Conservation (phyloP, 2,797 vertebrate genomes). For the Myotis planiceps region DNA sequence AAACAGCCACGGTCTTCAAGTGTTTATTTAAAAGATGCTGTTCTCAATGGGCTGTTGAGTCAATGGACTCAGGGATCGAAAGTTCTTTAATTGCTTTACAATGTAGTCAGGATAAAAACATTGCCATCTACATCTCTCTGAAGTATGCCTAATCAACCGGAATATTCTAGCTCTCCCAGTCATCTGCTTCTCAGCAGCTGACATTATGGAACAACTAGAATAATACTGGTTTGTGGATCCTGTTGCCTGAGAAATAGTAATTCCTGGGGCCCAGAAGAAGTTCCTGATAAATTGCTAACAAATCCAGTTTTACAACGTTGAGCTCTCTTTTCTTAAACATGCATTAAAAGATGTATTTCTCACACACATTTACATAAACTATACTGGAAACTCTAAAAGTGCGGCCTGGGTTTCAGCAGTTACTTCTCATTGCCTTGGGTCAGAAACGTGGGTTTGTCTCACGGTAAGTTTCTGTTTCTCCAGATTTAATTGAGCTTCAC, state of each 20-base stretch:
- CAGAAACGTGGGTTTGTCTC: neutral
- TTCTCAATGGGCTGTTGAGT: constrained; percentile 53
- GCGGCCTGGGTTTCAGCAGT: neutral
- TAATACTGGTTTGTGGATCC: neutral
- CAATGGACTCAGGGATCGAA: constrained; percentile 54
- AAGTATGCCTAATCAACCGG: constrained; percentile 46
- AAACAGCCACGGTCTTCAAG: constrained; percentile 48
- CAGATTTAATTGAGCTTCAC: neutral
- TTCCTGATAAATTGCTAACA: neutral
- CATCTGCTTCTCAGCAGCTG: constrained; percentile 10
- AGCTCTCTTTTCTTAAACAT: neutral
- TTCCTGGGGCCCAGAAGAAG: neutral
- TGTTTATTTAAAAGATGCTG: constrained; percentile 43
- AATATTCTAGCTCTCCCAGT: constrained; percentile 58
- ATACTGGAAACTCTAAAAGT: neutral
- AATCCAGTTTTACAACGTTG: neutral
- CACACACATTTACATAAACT: neutral
- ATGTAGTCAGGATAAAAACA: constrained; percentile 23
- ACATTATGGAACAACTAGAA: neutral
- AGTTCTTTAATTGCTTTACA: constrained; percentile 62
- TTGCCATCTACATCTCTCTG: constrained; percentile 37
- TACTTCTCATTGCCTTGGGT: neutral
- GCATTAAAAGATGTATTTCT: neutral
- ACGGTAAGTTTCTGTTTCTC: neutral
- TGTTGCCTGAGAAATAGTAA: neutral